Evolutionary conservation across 2,888 invertebrate species (phyloP), one percentile per base, ranked within the genome.

Genomic region (Morinoia aosen): DNA sequence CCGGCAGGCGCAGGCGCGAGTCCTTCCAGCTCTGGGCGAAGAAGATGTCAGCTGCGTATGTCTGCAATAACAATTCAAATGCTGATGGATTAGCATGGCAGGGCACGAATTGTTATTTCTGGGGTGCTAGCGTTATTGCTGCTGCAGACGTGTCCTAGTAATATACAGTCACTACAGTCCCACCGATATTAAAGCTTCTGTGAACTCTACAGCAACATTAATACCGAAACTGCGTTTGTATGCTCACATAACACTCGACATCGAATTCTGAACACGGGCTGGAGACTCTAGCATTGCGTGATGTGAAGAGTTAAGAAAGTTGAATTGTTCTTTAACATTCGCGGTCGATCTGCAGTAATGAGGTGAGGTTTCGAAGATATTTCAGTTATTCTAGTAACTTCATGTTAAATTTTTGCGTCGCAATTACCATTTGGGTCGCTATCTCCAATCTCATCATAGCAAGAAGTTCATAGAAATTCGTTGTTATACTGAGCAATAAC

Each of bases 21-120:
- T 99, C 99, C 97, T 98, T 98, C 99, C 99, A 99, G 5, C 98
- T 98, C 98, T 99, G 99, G 25, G 99, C 99, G 97, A 99, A 99
- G 97, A 99, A 99, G 97, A 99, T 98, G 97, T 99, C 99, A 0
- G 99, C 99, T 1, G 98, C 98, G 97, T 99, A 99, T 0, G 99
- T 99, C 98, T 97, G 96, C 16, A 95, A 96, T 94, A 76, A 7
- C 76, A 76, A 33, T 76, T 76, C 76, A 88, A 76, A 76, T 76
- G 19, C 76, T 76, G 76, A 76, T 76, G 58, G 40, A 56, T 58
- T 58, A 48, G 58, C 56, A 95, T 58, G 64, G 48, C 58, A n/a
- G 57, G 33, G 76, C 19, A 19, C 25, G 33, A 10, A 76, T 33
- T 76, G 56, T 57, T 57, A 33, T 91, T 76, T 76, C 76, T 76